Percentiles rank a stretch among this genome's conserved stretches.
These are phyloP conservation scores for Neodiprion virginianus DNA, from an alignment of 1,140 invertebrate species.

Conservation along the genomic window DNA sequence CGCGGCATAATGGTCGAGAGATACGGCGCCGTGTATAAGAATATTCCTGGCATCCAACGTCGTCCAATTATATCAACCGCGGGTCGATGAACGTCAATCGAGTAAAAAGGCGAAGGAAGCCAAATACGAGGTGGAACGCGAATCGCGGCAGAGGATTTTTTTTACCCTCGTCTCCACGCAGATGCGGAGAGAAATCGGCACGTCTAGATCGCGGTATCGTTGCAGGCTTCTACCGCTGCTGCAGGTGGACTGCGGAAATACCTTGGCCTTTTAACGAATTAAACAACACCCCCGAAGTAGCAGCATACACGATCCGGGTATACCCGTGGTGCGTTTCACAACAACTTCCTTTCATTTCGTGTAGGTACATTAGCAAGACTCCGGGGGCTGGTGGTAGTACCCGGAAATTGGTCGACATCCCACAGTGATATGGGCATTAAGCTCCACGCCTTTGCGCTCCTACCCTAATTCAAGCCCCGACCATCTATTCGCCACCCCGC, in stretches of 20 bases:
- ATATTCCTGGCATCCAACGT: background rate
- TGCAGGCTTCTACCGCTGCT: background rate
- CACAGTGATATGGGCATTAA: constrained; percentile 7
- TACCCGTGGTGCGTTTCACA: background rate
- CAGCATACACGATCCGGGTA: background rate
- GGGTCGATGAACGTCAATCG: background rate
- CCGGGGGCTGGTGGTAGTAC: constrained; percentile 6
- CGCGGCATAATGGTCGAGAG: background rate
- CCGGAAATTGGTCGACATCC: constrained; percentile 4
- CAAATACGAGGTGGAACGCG: background rate
- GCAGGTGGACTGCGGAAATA: background rate
- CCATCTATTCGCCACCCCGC: background rate
- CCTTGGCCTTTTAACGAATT: background rate
- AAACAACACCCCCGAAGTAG: background rate
- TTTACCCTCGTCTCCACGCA: background rate
- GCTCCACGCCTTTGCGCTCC: constrained; percentile 3
- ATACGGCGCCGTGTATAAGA: background rate
- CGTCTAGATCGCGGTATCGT: too few relatives aligned
- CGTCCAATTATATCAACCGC: background rate
- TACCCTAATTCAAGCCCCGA: constrained; percentile 3
- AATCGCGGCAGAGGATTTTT: background rate
- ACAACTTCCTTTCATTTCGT: constrained; percentile 4
- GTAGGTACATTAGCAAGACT: background rate
- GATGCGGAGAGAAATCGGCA: too few relatives aligned
- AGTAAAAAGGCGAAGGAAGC: background rate